Percentiles rank a stretch among this genome's conserved stretches.
phyloP scores from a whole-genome alignment of 2,113 vertebrate species.

The Lepus europaeus region DNA sequence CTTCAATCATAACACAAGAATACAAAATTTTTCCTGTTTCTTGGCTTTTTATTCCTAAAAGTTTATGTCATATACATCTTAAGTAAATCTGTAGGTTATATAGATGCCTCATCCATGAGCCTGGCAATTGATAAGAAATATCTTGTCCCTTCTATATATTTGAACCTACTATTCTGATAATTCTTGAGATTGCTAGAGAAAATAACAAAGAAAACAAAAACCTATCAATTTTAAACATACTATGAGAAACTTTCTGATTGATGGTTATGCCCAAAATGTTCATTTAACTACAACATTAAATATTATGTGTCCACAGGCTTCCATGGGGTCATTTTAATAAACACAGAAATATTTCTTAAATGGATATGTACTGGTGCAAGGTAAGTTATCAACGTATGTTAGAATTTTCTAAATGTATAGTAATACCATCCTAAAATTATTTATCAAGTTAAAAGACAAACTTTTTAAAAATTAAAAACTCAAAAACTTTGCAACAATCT shows the following conservation, averaged over 20 bases:
- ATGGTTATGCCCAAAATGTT: background rate
- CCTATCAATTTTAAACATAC: background rate
- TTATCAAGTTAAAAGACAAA: conserved; percentile 1
- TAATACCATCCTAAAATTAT: background rate
- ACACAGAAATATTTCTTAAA: background rate
- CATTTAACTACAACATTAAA: background rate
- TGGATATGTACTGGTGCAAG: background rate
- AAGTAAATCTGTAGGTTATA: background rate
- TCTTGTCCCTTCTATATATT: background rate
- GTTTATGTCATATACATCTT: too few relatives aligned
- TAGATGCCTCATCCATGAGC: background rate
- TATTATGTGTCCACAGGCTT: background rate
- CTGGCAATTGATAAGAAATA: background rate
- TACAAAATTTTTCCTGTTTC: background rate
- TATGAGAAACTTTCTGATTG: background rate
- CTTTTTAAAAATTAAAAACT: background rate
- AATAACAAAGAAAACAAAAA: background rate
- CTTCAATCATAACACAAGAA: background rate
- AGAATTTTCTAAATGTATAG: background rate
- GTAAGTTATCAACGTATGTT: background rate
- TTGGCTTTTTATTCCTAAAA: background rate
- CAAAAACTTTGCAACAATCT: background rate
- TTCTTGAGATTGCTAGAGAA: background rate
- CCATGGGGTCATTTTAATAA: background rate
- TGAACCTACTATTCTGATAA: background rate